A percentile compares a stretch with the other conserved stretches of the same genome.
Conservation (phyloP, 2,113 vertebrate genomes). For the Junco hyemalis region DNA sequence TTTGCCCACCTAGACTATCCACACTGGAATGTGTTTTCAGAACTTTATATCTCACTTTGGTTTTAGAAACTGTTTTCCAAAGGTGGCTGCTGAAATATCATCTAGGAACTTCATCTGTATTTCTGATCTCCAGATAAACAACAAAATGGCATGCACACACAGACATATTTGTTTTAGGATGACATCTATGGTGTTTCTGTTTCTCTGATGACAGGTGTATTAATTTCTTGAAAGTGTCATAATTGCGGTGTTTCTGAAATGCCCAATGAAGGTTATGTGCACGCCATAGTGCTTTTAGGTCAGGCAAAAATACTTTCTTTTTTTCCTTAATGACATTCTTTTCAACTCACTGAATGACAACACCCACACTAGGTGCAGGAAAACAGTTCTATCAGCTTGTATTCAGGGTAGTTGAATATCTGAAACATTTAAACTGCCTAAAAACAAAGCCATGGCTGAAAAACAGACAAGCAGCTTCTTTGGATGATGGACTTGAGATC, state of each 20-base stretch:
- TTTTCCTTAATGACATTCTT: background rate
- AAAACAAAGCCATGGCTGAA: background rate
- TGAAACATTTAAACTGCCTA: background rate
- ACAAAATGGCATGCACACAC: background rate
- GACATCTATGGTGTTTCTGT: background rate
- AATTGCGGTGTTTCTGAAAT: background rate
- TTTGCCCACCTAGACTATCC: background rate
- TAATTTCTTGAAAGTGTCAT: background rate
- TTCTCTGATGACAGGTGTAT: background rate
- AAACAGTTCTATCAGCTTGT: background rate
- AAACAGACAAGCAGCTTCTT: background rate
- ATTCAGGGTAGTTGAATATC: background rate
- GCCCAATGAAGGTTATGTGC: background rate
- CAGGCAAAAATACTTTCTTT: background rate
- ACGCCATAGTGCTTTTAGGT: background rate
- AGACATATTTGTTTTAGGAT: background rate
- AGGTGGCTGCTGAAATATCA: background rate
- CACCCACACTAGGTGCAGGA: fast-evolving
- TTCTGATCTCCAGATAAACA: background rate
- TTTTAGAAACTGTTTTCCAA: background rate
- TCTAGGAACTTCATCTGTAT: background rate
- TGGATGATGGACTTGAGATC: background rate
- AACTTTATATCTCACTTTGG: background rate
- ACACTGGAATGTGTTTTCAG: background rate
- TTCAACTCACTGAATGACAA: background rate